Conservation (phyloP, 2,113 vertebrate species). For the Eulemur macaco region DNA sequence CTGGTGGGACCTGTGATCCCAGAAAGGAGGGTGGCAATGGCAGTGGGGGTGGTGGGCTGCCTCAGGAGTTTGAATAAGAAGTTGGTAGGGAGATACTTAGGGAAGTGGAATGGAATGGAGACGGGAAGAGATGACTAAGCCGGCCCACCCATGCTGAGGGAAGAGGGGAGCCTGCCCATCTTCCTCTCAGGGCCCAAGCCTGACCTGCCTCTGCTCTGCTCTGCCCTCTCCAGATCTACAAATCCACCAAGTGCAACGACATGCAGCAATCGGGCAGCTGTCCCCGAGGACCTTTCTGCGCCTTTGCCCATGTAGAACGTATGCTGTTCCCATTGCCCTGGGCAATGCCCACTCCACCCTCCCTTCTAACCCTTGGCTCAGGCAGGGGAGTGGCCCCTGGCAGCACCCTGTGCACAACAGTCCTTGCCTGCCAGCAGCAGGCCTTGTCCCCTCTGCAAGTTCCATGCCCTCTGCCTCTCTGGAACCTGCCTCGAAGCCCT, state of each 20-base stretch:
- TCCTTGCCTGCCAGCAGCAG: background rate
- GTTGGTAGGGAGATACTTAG: background rate
- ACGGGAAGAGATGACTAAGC: too few relatives aligned
- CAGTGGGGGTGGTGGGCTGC: background rate
- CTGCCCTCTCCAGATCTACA: slow-evolving; percentile 91
- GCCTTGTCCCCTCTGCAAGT: background rate
- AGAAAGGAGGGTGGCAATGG: background rate
- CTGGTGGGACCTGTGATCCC: background rate
- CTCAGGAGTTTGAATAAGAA: background rate
- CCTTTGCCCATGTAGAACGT: slow-evolving; percentile 98
- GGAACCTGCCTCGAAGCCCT: background rate
- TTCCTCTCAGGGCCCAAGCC: background rate
- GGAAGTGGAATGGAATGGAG: background rate
- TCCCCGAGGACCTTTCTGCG: slow-evolving; percentile 98
- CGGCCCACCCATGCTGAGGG: background rate
- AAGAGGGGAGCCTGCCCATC: background rate
- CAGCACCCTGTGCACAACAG: too few relatives aligned
- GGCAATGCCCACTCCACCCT: background rate
- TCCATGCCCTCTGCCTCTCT: background rate
- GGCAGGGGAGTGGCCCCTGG: background rate
- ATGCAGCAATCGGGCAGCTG: slow-evolving; percentile 99
- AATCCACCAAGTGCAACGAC: slow-evolving; percentile 98
- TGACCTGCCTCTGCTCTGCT: background rate
- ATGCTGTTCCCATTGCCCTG: slow-evolving; percentile 70
- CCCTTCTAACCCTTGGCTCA: background rate